These are phyloP conservation scores for Melopsittacus undulatus DNA, from an alignment of 2,797 vertebrate species.

Conservation along the genomic window DNA sequence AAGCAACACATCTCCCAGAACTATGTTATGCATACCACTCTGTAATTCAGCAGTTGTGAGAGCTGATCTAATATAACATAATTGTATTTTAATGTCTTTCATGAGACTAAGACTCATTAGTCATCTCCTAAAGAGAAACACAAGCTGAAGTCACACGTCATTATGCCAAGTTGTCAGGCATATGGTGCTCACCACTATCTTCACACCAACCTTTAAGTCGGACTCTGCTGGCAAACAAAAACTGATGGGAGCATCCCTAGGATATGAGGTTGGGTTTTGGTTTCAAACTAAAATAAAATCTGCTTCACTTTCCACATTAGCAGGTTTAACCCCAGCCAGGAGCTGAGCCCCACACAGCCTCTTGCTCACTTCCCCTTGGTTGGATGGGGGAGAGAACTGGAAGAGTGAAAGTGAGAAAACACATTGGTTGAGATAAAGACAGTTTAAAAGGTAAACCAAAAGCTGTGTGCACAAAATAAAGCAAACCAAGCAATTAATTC, in stretches of 20 bases:
- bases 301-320: background rate
- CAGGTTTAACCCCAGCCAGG: background rate
- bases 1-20: background rate
- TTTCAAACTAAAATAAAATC: background rate
- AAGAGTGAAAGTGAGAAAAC: background rate
- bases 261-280: background rate
- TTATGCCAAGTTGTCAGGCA: background rate
- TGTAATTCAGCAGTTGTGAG: conserved; percentile 57
- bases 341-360: background rate
- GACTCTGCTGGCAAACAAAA: background rate
- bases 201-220: conserved; percentile 2
- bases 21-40: background rate
- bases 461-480: background rate
- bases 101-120: conserved; percentile 53
- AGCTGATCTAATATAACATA: conserved; percentile 62
- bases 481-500: background rate
- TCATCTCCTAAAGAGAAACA: conserved; percentile 59
- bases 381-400: background rate
- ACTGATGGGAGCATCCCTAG: background rate
- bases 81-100: conserved; percentile 63
- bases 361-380: no score
- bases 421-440: background rate
- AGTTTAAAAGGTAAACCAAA: background rate
- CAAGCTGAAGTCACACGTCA: conserved; percentile 38
- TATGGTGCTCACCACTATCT: background rate